Evolutionary conservation across 2,797 vertebrate species (phyloP).

Genomic region (Pipistrellus pygmaeus): DNA sequence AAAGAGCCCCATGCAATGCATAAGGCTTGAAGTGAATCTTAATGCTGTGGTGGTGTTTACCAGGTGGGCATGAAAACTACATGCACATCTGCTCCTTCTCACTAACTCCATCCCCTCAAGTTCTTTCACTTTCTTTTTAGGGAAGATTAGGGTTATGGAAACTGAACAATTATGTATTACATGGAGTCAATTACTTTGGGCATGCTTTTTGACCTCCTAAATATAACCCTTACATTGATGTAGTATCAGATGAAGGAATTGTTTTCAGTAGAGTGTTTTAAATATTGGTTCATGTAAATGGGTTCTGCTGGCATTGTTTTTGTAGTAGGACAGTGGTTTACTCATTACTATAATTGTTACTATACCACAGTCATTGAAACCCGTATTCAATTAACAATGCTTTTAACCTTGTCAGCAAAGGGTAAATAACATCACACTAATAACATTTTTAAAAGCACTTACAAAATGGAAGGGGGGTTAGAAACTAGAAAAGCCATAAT

Average conservation of each 20-base stretch:
- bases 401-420: constrained; percentile 53
- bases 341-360: constrained; percentile 33
- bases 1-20: neutral
- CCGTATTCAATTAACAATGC: neutral
- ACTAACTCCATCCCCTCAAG: neutral
- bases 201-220: neutral
- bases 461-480: neutral
- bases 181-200: neutral
- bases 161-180: neutral
- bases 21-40: neutral
- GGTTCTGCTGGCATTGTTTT: neutral
- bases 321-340: neutral
- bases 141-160: neutral
- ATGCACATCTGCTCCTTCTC: neutral
- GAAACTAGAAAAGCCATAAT: neutral
- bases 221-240: neutral
- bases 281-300: neutral
- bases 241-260: neutral
- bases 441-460: constrained; percentile 33
- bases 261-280: neutral
- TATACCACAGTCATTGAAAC: neutral
- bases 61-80: neutral
- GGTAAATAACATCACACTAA: neutral
- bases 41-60: neutral
- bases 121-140: neutral